phyloP scores from a whole-genome alignment of 2,797 vertebrate genomes.

The Pelobates cultripes region DNA sequence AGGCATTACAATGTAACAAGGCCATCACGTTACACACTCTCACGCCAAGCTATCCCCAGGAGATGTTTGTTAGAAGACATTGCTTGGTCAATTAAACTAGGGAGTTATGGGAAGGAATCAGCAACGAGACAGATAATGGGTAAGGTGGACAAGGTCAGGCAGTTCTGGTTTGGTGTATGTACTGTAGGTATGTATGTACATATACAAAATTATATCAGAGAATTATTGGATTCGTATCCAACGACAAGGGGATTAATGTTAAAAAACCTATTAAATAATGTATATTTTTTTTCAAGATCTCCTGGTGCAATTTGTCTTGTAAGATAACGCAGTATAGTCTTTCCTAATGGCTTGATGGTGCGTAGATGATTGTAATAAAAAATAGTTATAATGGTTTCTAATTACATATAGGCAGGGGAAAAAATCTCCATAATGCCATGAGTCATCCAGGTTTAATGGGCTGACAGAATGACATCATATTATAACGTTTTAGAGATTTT shows the following conservation, averaged over 20 bases:
- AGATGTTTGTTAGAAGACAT: constrained; percentile 6
- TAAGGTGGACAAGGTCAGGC: constrained; percentile 43
- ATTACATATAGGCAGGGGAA: neutral
- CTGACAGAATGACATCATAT: neutral
- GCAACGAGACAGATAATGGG: constrained; percentile 26
- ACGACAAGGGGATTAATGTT: too few relatives aligned
- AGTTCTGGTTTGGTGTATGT: constrained; percentile 26
- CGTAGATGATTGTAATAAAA: neutral
- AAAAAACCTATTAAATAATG: too few relatives aligned
- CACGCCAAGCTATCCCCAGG: neutral
- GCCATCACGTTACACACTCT: neutral
- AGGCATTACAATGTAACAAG: constrained; percentile 4
- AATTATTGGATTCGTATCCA: too few relatives aligned
- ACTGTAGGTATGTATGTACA: neutral
- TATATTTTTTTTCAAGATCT: too few relatives aligned
- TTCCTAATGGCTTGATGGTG: too few relatives aligned
- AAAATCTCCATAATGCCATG: neutral
- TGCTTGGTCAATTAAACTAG: constrained; percentile 32
- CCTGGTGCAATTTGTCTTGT: too few relatives aligned
- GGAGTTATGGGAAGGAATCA: constrained; percentile 7
- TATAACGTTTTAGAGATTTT: too few relatives aligned
- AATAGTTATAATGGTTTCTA: neutral
- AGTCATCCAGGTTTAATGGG: neutral
- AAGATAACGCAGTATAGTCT: too few relatives aligned
- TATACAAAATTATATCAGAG: too few relatives aligned